phyloP scores from a whole-genome alignment of 2,797 vertebrate genomes.

The Uromys caudimaculatus region DNA sequence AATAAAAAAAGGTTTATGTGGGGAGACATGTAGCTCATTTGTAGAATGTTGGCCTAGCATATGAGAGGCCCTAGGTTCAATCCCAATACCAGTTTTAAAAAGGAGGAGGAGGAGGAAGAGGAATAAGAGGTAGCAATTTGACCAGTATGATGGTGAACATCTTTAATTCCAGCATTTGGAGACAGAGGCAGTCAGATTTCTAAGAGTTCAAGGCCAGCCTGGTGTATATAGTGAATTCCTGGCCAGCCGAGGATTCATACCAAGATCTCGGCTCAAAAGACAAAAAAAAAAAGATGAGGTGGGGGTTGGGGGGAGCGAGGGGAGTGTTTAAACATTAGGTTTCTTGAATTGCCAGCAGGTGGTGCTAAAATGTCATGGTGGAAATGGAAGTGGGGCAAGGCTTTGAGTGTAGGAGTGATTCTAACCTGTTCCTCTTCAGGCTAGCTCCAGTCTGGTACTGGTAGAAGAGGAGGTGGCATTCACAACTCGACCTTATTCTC shows the following conservation, averaged over 20 bases:
- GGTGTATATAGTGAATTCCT: background rate
- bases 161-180: background rate
- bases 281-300: background rate
- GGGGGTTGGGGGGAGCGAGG: too few species aligned
- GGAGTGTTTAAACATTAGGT: background rate
- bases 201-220: background rate
- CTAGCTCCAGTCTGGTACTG: background rate
- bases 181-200: background rate
- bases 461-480: background rate
- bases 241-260: background rate
- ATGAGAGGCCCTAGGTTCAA: background rate
- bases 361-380: background rate
- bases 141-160: background rate
- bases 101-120: background rate
- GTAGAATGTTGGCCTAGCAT: background rate
- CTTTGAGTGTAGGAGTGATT: too few species aligned
- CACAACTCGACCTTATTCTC: background rate
- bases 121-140: background rate
- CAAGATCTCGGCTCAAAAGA: background rate
- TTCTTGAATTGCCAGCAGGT: slow-evolving; percentile 4
- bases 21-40: background rate
- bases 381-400: background rate
- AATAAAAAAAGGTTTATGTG: background rate
- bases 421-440: background rate
- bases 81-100: background rate